Evolutionary conservation across 2,113 vertebrate species (phyloP).

Genomic region (Cinclus mexicanus): DNA sequence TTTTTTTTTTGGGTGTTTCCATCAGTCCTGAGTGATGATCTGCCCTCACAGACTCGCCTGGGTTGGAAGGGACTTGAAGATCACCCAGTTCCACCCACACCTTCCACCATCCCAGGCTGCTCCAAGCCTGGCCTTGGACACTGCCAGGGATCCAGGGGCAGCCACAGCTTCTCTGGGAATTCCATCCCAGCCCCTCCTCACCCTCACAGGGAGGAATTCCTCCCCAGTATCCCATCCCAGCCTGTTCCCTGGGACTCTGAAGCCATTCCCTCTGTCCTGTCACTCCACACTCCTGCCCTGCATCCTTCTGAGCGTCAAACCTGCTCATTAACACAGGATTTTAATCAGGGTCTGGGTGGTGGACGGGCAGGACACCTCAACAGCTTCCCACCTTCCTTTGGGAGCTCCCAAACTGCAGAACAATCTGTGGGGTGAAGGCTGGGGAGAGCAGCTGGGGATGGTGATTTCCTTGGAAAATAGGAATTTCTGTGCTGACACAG

Average conservation of each 20-base stretch:
- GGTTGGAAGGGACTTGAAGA: neutral
- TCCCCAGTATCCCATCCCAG: neutral
- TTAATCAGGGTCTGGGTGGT: neutral
- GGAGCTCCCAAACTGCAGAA: neutral
- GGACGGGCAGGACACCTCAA: neutral
- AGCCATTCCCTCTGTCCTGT: neutral
- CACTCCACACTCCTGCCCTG: neutral
- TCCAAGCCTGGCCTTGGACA: neutral
- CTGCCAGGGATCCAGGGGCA: neutral
- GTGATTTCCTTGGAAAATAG: neutral
- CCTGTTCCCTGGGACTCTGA: neutral
- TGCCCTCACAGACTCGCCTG: neutral
- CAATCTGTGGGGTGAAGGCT: fast-evolving
- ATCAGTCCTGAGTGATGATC: fast-evolving
- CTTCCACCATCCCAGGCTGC: neutral
- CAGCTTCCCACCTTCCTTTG: fast-evolving
- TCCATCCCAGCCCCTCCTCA: neutral
- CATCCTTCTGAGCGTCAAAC: neutral
- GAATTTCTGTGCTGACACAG: neutral
- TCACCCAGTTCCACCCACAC: neutral
- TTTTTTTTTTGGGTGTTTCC: neutral
- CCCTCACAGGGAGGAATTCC: neutral
- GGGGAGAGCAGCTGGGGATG: neutral
- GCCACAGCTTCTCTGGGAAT: neutral
- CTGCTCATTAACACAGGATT: neutral